phyloP scores from a whole-genome alignment of 2,797 vertebrate species.

The Phataginus tricuspis region DNA sequence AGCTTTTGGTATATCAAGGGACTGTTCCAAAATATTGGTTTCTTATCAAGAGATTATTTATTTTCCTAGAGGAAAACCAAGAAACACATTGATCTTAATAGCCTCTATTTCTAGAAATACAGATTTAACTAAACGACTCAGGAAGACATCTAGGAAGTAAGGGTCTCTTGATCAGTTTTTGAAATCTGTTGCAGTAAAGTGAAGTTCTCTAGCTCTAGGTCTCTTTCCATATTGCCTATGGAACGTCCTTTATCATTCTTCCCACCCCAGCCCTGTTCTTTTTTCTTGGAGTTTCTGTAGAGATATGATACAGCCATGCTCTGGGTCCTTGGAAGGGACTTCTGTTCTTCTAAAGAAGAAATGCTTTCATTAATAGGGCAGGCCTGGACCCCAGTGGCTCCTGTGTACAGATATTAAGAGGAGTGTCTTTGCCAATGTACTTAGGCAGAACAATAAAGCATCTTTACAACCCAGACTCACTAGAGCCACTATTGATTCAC shows the following conservation, averaged over 20 bases:
- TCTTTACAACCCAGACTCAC: conserved; percentile 86
- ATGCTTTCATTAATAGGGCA: conserved; percentile 51
- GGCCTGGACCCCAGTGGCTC: conserved; percentile 69
- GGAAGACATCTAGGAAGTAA: neutral
- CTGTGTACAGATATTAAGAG: conserved; percentile 77
- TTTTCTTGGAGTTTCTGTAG: neutral
- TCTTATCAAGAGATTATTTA: neutral
- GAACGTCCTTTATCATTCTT: neutral
- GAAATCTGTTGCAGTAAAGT: neutral
- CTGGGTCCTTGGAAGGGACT: neutral
- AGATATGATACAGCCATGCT: neutral
- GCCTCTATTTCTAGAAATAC: neutral
- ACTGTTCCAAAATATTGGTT: neutral
- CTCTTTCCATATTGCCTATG: neutral
- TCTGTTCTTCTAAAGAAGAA: conserved; percentile 59
- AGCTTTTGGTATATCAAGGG: neutral
- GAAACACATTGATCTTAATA: neutral
- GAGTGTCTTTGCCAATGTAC: conserved; percentile 79
- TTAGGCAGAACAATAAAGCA: conserved; percentile 86
- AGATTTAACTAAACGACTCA: neutral
- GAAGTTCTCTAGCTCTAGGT: neutral
- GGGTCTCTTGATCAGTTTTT: neutral
- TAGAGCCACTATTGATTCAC: conserved; percentile 87
- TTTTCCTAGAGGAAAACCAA: neutral
- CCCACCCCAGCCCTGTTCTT: neutral